Percentiles rank a stretch among this genome's conserved stretches.
Conservation (phyloP, 2,113 vertebrate species). For the Leptosomus discolor region DNA sequence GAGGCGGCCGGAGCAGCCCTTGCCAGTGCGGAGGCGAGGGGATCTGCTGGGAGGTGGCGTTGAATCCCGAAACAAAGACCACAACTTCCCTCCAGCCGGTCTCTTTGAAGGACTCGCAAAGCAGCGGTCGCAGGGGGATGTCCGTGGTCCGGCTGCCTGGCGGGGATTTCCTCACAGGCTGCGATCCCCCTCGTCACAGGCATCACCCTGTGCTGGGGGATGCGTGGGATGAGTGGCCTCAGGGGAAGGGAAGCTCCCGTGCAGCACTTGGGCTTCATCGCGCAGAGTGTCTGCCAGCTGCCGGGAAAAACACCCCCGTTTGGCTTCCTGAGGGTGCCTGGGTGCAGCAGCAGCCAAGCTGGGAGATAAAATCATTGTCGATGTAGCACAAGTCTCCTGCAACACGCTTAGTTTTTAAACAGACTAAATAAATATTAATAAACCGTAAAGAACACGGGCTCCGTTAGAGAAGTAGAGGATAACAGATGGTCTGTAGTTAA, state of each 20-base stretch:
- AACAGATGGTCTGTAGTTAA: constrained; percentile 46
- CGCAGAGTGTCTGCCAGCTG: accelerated
- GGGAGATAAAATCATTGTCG: neutral
- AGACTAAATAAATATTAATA: constrained; percentile 52
- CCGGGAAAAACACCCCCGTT: neutral
- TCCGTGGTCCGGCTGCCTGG: neutral
- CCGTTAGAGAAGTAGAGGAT: neutral
- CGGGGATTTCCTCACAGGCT: accelerated
- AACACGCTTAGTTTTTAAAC: neutral
- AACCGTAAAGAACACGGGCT: neutral
- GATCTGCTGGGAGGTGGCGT: neutral
- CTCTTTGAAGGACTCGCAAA: neutral
- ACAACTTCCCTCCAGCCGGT: no score
- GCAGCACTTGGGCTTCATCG: neutral
- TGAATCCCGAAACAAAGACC: neutral
- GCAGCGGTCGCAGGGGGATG: accelerated
- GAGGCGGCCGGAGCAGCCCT: no score
- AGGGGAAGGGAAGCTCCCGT: neutral
- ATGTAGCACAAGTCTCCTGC: neutral
- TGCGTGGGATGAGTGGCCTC: accelerated
- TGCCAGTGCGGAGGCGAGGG: no score
- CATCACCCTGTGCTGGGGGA: accelerated
- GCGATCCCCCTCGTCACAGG: accelerated
- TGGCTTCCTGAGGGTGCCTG: neutral
- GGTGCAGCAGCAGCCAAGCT: neutral